Evolutionary conservation across 1,140 invertebrate species (phyloP), one percentile per base, ranked within the genome.

Genomic region (Pachypeltis micranthus): DNA sequence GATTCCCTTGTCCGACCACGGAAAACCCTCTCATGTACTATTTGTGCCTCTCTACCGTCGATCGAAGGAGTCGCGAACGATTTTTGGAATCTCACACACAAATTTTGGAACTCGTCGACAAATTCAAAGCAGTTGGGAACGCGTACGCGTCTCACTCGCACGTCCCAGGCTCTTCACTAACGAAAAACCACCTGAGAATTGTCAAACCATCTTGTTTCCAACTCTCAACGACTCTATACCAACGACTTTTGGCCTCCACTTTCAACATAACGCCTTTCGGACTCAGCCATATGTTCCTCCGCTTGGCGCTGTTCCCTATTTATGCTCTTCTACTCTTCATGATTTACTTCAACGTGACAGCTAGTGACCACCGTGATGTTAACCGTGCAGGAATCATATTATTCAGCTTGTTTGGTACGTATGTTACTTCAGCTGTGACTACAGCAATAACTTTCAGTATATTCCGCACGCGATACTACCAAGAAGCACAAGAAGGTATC

Each of bases 1-100:
- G 91, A 7, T 95, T 94, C 71, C 91, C 92, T 0, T 95, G 92
- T 75, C 91, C 91, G 0, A 88, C 93, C 72, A 73, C 93, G 47
- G 91, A 94, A 73, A 94, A 94, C 74, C 91, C 91, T 0, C 75
- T 95, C 0, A 94, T 93, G 90, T 95, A 94, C 76, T 94, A 94
- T 73, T 75, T 96, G 51, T 96, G 91, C 71, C 74, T 96, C 57
- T 92, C 91, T 25, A 96, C 92, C 0, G 91, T 96, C 14, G 92
- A 96, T 75, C 79, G 91, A 31, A 77, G 90, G 61, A 91, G 87
- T 1, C 79, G 91, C 25, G 91, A 95, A 73, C 78, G 90, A 14
- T 94, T 94, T 72, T 78, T 95, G 10, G 91, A 95, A 72, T 94
- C 91, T 0, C 93, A 91, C 70, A 88, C 92, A 64, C 91, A 95